These are phyloP conservation scores for Panagrolaimus sp. DNA, from an alignment of 1,140 invertebrate genomes.

Conservation along the genomic window DNA sequence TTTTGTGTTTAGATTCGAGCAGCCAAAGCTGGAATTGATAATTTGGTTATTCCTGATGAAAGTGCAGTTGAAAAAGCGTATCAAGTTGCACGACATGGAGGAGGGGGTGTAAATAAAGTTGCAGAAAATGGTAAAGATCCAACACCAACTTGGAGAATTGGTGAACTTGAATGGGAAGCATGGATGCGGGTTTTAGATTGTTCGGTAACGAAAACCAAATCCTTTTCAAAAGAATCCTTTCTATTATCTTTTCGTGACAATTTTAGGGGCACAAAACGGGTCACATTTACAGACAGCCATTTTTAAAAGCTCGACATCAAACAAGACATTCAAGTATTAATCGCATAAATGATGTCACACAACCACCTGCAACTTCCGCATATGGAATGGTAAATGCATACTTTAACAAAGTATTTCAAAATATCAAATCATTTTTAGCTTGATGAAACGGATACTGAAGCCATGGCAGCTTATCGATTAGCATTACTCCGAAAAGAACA, in stretches of 20 bases:
- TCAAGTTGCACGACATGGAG: constrained; percentile 45
- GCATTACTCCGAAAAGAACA: constrained; percentile 66
- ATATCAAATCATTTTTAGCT: constrained; percentile 62
- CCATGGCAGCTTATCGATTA: constrained; percentile 31
- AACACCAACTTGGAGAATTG: constrained; percentile 76
- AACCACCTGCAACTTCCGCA: constrained; percentile 87
- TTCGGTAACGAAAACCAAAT: constrained; percentile 68
- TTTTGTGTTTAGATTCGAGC: constrained; percentile 53
- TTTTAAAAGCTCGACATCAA: constrained; percentile 76
- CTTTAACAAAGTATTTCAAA: neutral
- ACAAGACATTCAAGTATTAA: constrained; percentile 1
- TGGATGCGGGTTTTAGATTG: constrained; percentile 96
- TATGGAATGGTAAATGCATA: constrained; percentile 61
- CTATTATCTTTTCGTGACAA: constrained; percentile 28
- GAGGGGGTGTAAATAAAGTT: constrained; percentile 61
- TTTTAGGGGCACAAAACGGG: constrained; percentile 86
- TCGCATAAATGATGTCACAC: constrained; percentile 81
- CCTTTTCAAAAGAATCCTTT: constrained; percentile 8
- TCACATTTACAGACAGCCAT: constrained; percentile 88
- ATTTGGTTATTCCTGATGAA: constrained; percentile 47
- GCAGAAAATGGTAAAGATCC: constrained; percentile 54
- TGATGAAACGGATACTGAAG: constrained; percentile 66
- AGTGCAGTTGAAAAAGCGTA: constrained; percentile 44
- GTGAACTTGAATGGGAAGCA: constrained; percentile 93
- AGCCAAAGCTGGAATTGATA: constrained; percentile 50